Base-by-base conservation (phyloP, 2,113 vertebrate genomes). In the Pluvialis apricaria region DNA sequence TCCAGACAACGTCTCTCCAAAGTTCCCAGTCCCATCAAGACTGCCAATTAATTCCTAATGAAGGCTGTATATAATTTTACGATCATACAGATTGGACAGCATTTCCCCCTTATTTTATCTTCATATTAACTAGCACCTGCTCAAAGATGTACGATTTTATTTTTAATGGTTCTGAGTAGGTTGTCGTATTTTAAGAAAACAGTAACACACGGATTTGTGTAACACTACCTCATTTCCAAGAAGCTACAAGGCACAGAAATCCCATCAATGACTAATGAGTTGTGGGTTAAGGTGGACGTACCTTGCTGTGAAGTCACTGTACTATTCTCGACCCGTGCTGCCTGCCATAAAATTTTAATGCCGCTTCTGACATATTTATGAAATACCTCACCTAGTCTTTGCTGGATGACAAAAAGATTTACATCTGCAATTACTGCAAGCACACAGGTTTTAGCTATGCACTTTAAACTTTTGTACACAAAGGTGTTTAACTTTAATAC, bases 261-360 rank as follows among this genome's bases (percentile, higher is more conserved):
- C 91, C 95, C 49, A 65, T 91, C 52, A 29, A 87, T 98, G 98
- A 98, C 97, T 98, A 97, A 98, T 96, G 98, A 98, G 97, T 96
- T 82, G 90, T 96, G 96, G 97, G 97, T 97, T 97, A 97, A 94
- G 96, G 97, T 98, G 98, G 94, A 97, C 92, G 60, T 97, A 97
- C 97, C 98, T 98, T 98, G 98, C 98, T 98, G 98, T 97, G 98
- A 98, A 98, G 97, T 96, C 97, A 93, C 97, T 96, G 95, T 79
- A 96, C 97, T 96, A 93, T 97, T 96, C 97, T 96, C 95, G 97
- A 98, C 98, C 98, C 90, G 94, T 77, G 94, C 97, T 91, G 95
- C 97, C 98, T 98, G 96, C 97, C 97, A 98, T 98, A 97, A 98
- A 98, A 98, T 98, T 98, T 98, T 98, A 98, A 98, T 98, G 98